Conservation (phyloP, 64 coral and sea anemone species). For the Montipora capricornis region DNA sequence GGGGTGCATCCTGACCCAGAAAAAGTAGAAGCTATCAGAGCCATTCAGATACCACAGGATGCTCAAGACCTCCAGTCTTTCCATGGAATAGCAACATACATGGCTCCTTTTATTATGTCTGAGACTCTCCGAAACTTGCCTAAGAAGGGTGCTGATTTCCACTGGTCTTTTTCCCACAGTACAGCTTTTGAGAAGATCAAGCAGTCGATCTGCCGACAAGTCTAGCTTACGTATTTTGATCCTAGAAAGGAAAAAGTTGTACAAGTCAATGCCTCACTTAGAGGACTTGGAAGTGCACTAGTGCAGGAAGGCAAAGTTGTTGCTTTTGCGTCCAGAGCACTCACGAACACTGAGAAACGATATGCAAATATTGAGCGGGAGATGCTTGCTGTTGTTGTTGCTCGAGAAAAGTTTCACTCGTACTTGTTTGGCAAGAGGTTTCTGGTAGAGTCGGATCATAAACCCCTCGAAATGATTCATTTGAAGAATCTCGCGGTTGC, state of each 20-base stretch:
- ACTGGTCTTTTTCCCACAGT: conserved; percentile 28
- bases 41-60: background rate
- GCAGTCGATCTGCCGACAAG: background rate
- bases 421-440: conserved; percentile 34
- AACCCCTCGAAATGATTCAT: conserved; percentile 30
- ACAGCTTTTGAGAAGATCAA: conserved; percentile 56
- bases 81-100: conserved; percentile 5
- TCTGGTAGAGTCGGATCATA: conserved; percentile 19
- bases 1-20: conserved; percentile 17
- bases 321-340: background rate
- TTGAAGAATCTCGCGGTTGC: conserved; percentile 22
- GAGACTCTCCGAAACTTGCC: too few species aligned
- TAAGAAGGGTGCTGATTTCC: background rate
- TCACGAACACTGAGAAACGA: background rate
- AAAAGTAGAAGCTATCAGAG: conserved; percentile 4
- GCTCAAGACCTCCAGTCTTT: background rate
- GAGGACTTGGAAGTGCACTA: too few species aligned
- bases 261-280: too few species aligned
- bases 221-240: background rate
- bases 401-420: background rate
- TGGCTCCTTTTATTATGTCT: conserved; percentile 1
- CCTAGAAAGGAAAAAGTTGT: background rate
- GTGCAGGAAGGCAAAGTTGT: too few species aligned
- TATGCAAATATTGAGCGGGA: background rate
- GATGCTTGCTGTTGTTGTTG: conserved; percentile 1